phyloP scores from a whole-genome alignment of 2,113 vertebrate species.

The Geococcyx californianus region DNA sequence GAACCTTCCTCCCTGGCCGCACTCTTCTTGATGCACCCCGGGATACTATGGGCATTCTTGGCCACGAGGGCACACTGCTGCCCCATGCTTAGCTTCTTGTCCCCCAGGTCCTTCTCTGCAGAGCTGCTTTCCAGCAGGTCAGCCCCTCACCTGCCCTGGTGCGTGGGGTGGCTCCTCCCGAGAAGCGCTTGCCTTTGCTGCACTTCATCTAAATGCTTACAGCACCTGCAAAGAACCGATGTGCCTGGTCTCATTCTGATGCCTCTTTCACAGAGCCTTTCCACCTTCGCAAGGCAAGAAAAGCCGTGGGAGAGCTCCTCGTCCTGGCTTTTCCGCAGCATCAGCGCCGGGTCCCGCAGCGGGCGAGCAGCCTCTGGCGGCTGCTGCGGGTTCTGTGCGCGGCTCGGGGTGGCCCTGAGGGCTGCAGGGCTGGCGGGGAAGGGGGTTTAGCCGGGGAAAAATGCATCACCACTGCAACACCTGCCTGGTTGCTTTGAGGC shows the following conservation, averaged over 20 bases:
- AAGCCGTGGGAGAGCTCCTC: neutral
- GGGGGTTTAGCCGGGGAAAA: neutral
- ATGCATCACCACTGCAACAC: neutral
- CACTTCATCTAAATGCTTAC: neutral
- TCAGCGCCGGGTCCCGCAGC: neutral
- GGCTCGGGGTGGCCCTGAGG: neutral
- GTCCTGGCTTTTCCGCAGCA: no score
- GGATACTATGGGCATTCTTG: no score
- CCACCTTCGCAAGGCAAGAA: neutral
- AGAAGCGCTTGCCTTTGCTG: no score
- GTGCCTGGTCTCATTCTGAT: neutral
- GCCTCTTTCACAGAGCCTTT: neutral
- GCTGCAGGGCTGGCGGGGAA: neutral
- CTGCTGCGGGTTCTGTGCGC: neutral
- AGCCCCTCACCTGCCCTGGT: no score
- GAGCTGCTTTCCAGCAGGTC: no score
- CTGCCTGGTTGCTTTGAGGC: accelerated
- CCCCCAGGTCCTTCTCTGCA: no score
- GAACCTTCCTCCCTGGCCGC: no score
- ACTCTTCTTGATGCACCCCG: no score
- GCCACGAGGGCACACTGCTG: no score
- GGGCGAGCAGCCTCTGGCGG: conserved; percentile 61
- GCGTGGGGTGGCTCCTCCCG: no score
- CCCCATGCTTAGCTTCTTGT: no score
- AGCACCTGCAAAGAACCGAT: neutral